These are phyloP conservation scores for Prinia subflava DNA, from an alignment of 2,113 vertebrate species.

Conservation along the genomic window DNA sequence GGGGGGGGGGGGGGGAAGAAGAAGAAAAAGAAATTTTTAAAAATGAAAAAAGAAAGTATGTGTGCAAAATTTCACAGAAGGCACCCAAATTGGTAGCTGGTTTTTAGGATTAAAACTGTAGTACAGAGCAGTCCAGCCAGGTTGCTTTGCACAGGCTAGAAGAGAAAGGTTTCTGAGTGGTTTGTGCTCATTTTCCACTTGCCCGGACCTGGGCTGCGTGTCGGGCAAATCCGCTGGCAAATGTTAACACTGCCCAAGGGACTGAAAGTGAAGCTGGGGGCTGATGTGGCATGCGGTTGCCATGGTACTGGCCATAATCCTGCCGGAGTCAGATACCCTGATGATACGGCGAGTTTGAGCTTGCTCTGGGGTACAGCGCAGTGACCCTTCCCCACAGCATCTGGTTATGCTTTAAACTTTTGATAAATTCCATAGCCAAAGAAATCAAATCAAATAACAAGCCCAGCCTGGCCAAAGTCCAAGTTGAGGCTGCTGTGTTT, in stretches of 20 bases:
- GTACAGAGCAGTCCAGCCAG: neutral
- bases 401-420: conserved; percentile 46
- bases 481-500: neutral
- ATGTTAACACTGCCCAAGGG: conserved; percentile 54
- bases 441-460: conserved; percentile 34
- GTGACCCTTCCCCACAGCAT: neutral
- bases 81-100: neutral
- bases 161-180: neutral
- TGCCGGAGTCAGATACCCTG: conserved; percentile 26
- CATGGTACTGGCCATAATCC: conserved; percentile 44
- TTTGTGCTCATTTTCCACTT: conserved; percentile 30
- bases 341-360: conserved; percentile 19
- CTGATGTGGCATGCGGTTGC: conserved; percentile 55
- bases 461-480: neutral
- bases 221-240: conserved; percentile 46
- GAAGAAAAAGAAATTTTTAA: neutral
- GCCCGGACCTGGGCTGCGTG: conserved; percentile 6
- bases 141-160: neutral
- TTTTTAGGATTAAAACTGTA: neutral
- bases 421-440: conserved; percentile 31
- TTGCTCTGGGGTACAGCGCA: neutral
- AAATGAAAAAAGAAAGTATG: neutral
- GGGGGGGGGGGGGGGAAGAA: no score
- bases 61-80: neutral
- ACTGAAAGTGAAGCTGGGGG: conserved; percentile 44